Evolutionary conservation across 2,888 invertebrate genomes (phyloP), one percentile per base, ranked within the genome.

Genomic region (Amphipoea lucens): DNA sequence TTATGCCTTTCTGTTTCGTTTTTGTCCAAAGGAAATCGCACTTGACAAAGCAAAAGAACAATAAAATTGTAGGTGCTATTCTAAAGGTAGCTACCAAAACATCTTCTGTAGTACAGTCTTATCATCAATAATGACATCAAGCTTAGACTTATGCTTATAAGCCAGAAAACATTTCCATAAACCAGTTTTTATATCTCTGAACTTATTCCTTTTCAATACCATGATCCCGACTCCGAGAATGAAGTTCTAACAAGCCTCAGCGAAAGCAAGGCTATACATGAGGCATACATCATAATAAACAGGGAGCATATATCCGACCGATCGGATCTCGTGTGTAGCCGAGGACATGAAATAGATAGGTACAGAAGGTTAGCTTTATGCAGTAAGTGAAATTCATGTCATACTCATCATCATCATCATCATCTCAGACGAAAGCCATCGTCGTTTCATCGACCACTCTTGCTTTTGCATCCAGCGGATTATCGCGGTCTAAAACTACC

Each of bases 321-420:
- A 91, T 91, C 90, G 79, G 86, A 85, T 90, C 87, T 87, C 82
- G 79, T 91, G 90, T 91, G 90, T 92, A 88, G 89, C 87, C 84
- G 88, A 87, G 0, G 62, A n/a, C 12, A 54, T 6, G 4, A 0
- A 12, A 54, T 17, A 62, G 4, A 23, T 45, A 29, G 4, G 12
- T n/a, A 20, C 12, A 80, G 80, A 75, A 80, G n/a, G 4, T 14
- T 1, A 0, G 6, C 4, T 72, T 6, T 0, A 20, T 17, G 29
- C n/a, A 62, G 2, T 2, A 1, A 60, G 5, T 1, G 6, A 29
- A 76, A 67, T 12, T 60, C 23, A 51, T 17, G 20, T 36, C 3
- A 36, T 36, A 36, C 36, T 36, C 36, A 3, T 36, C 29, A 29
- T 29, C 29, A 29, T 29, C 1, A 45, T n/a, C n/a, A 45, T 68